Percentiles rank a stretch among this genome's conserved stretches.
phyloP scores from a whole-genome alignment of 2,888 invertebrate species.

The Pterostichus madidus region DNA sequence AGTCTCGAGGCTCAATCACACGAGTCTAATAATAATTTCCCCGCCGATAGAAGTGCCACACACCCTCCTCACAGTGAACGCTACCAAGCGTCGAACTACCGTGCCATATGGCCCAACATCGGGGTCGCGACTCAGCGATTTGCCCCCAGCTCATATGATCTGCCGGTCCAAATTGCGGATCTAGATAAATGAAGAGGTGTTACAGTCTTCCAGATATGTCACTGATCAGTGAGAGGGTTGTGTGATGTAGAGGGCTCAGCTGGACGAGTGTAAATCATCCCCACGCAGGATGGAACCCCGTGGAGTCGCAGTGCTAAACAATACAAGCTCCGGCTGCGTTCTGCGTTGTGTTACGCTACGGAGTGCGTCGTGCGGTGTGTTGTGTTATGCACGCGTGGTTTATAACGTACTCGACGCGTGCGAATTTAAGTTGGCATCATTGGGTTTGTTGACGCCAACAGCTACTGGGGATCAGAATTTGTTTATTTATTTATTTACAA shows the following conservation, averaged over 20 bases:
- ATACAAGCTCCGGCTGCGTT: constrained; percentile 59
- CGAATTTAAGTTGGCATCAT: too few species aligned
- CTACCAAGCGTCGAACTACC: neutral
- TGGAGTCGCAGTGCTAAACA: constrained; percentile 70
- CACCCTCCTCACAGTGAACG: neutral
- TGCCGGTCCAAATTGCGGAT: constrained; percentile 74
- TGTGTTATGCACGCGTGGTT: too few species aligned
- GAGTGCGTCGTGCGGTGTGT: too few species aligned
- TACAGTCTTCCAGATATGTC: constrained; percentile 70
- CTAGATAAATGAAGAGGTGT: constrained; percentile 75
- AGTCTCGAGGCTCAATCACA: neutral
- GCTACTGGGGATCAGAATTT: too few species aligned
- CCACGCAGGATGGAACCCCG: constrained; percentile 71
- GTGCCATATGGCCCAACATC: constrained; percentile 66
- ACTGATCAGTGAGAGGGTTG: constrained; percentile 48
- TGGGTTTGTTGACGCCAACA: too few species aligned
- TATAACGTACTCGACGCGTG: too few species aligned
- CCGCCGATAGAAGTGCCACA: neutral
- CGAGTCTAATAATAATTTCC: neutral
- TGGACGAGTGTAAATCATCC: constrained; percentile 70
- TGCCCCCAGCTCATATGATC: constrained; percentile 57
- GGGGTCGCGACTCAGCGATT: constrained; percentile 68
- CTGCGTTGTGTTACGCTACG: too few species aligned
- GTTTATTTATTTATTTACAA: too few species aligned
- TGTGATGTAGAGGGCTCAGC: constrained; percentile 65